Evolutionary conservation across 2,797 vertebrate genomes (phyloP).

Genomic region (Leptodon cayanensis): DNA sequence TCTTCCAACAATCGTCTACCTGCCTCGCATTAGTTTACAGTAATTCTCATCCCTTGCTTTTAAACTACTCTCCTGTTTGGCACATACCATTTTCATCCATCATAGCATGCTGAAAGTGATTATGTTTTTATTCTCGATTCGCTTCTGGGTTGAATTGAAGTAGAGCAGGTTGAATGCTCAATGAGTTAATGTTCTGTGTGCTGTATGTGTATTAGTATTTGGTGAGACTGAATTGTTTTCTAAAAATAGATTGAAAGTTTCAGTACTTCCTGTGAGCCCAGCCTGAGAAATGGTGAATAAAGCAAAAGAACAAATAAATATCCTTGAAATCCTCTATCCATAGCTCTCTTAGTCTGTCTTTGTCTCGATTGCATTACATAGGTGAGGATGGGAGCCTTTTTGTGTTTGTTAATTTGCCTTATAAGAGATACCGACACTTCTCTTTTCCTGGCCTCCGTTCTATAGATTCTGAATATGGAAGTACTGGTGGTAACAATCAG

Average conservation of each 20-base stretch:
- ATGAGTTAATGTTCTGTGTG: background rate
- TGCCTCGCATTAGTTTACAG: background rate
- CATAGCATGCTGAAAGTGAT: background rate
- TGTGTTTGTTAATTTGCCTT: background rate
- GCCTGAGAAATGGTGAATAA: background rate
- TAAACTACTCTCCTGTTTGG: background rate
- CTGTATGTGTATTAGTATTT: background rate
- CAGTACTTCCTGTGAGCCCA: background rate
- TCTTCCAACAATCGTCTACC: background rate
- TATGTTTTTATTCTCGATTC: slow-evolving; percentile 19
- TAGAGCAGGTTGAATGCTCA: background rate
- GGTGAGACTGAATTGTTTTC: background rate
- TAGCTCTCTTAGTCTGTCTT: background rate
- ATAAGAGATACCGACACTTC: background rate
- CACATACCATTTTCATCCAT: slow-evolving; percentile 2
- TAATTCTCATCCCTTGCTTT: background rate
- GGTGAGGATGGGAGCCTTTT: background rate
- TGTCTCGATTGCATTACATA: background rate
- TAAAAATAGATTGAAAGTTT: background rate
- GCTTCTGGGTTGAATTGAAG: background rate
- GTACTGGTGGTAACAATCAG: background rate
- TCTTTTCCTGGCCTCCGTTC: background rate
- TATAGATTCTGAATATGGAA: background rate
- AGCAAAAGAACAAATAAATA: background rate
- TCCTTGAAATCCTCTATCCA: background rate